These are phyloP conservation scores for Ctenodactylus gundi DNA, from an alignment of 2,113 vertebrate genomes.

Conservation along the genomic window DNA sequence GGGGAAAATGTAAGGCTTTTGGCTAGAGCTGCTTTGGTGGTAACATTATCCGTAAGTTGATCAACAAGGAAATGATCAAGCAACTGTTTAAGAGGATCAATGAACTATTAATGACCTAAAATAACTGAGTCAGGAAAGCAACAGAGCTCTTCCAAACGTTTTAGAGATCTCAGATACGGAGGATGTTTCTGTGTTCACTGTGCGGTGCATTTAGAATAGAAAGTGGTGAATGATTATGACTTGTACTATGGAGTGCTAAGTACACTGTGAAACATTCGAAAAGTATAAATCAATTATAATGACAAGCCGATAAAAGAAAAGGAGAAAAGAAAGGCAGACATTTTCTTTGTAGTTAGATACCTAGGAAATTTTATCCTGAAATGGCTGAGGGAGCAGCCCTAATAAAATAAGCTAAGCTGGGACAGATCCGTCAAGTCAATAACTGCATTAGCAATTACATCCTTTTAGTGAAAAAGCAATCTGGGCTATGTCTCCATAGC, in stretches of 20 bases:
- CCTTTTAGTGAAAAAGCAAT: conserved; percentile 80
- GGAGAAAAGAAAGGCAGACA: conserved; percentile 20
- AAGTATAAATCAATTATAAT: conserved; percentile 41
- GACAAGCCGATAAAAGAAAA: not conserved
- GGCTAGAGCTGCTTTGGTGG: not conserved
- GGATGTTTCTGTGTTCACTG: not conserved
- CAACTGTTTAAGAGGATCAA: conserved; percentile 61
- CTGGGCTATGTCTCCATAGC: conserved; percentile 64
- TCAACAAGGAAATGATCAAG: conserved; percentile 53
- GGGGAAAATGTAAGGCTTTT: conserved; percentile 14
- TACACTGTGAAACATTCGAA: not conserved
- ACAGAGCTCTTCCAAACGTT: not conserved
- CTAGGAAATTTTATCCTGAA: conserved; percentile 75
- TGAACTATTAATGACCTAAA: conserved; percentile 49
- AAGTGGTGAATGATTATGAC: not conserved
- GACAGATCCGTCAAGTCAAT: conserved; percentile 58
- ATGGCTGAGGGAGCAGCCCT: conserved; percentile 65
- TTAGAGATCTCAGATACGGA: not conserved
- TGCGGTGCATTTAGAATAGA: not conserved
- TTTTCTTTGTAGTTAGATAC: conserved; percentile 61
- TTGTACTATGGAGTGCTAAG: not conserved
- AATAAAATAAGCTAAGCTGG: conserved; percentile 72
- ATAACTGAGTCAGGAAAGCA: conserved; percentile 53
- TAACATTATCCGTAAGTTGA: not conserved
- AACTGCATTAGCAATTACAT: conserved; percentile 72